Percentiles rank a stretch among this genome's conserved stretches.
These are phyloP conservation scores for Chelonia mydas DNA, from an alignment of 2,797 vertebrate genomes.

Conservation along the genomic window DNA sequence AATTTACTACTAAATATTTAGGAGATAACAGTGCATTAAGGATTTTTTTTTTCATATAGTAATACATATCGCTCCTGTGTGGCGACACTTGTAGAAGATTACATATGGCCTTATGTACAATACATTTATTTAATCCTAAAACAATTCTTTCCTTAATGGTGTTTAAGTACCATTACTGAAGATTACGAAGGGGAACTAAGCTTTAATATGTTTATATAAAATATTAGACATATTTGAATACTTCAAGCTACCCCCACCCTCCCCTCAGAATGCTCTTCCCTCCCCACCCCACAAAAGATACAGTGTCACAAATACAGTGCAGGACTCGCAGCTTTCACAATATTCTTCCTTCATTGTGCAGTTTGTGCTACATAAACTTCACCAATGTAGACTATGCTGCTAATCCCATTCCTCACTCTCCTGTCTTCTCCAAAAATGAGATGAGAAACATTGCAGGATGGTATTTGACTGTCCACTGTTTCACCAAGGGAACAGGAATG, in stretches of 20 bases:
- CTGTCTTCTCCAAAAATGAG: slow-evolving; percentile 27
- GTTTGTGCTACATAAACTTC: slow-evolving; percentile 70
- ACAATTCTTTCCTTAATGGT: slow-evolving; percentile 77
- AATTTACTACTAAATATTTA: slow-evolving; percentile 93
- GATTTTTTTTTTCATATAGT: slow-evolving; percentile 87
- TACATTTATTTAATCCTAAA: slow-evolving; percentile 80
- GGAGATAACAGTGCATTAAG: slow-evolving; percentile 94
- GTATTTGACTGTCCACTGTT: background rate
- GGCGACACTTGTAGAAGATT: slow-evolving; percentile 82
- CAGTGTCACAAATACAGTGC: slow-evolving; percentile 72
- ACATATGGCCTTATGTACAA: slow-evolving; percentile 90
- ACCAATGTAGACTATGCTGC: slow-evolving; percentile 31
- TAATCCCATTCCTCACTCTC: background rate
- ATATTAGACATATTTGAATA: slow-evolving; percentile 76
- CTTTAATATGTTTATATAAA: slow-evolving; percentile 78
- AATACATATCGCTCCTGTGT: slow-evolving; percentile 82
- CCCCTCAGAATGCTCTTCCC: slow-evolving; percentile 19
- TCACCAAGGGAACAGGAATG: slow-evolving; percentile 13
- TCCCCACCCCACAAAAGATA: slow-evolving; percentile 54
- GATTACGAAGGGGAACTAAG: slow-evolving; percentile 78
- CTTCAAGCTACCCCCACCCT: slow-evolving; percentile 69
- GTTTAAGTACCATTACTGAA: slow-evolving; percentile 81
- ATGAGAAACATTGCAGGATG: slow-evolving; percentile 7
- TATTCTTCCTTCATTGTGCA: slow-evolving; percentile 76
- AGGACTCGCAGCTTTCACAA: slow-evolving; percentile 67